These are phyloP conservation scores for Spodoptera exigua DNA, from an alignment of 2,888 invertebrate species.

Conservation along the genomic window DNA sequence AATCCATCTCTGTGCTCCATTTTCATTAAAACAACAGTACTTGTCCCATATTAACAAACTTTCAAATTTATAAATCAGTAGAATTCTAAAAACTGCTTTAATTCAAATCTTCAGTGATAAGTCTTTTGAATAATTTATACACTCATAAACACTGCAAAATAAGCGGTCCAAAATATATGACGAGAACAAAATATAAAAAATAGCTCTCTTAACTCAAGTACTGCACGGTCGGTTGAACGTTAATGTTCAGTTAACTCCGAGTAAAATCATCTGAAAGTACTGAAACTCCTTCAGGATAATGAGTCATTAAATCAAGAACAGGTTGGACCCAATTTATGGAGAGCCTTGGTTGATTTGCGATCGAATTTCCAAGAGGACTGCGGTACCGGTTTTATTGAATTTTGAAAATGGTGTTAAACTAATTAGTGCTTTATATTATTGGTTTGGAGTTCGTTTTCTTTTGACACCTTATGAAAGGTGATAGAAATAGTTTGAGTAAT, in stretches of 20 bases:
- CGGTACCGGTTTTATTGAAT: constrained; percentile 17
- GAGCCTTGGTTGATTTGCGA: constrained; percentile 44
- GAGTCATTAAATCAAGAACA: constrained; percentile 50
- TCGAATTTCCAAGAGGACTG: constrained; percentile 24
- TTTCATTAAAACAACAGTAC: too few relatives aligned
- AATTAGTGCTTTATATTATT: background rate
- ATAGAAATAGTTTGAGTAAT: too few relatives aligned
- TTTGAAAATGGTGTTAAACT: constrained; percentile 4
- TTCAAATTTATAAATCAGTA: too few relatives aligned
- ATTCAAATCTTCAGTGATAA: too few relatives aligned
- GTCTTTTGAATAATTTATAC: too few relatives aligned
- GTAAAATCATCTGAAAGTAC: constrained; percentile 46
- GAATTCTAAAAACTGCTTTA: too few relatives aligned
- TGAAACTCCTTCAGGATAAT: constrained; percentile 42
- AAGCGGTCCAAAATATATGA: too few relatives aligned
- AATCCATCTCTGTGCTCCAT: too few relatives aligned
- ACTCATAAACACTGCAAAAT: too few relatives aligned
- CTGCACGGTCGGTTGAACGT: constrained; percentile 45
- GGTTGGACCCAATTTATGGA: constrained; percentile 36
- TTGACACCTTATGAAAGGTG: too few relatives aligned
- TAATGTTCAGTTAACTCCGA: constrained; percentile 51
- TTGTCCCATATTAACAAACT: too few relatives aligned
- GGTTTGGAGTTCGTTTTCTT: background rate
- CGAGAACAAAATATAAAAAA: constrained; percentile 6
- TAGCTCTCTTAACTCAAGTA: background rate